phyloP scores from a whole-genome alignment of 2,113 vertebrate species.

The Pachypanchax playfairii region DNA sequence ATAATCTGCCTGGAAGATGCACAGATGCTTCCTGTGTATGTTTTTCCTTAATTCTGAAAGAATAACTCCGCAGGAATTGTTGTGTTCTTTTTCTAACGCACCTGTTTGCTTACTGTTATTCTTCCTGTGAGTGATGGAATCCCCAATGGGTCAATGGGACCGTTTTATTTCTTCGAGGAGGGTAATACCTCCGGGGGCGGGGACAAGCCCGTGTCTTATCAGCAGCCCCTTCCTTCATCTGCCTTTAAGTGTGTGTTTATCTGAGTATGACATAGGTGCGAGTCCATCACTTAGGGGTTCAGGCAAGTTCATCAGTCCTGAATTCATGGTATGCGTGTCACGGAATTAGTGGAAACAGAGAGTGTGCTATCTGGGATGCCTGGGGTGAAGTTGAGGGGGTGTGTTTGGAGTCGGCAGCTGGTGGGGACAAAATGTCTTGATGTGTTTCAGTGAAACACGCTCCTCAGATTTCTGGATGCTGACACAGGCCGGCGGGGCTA shows the following conservation, averaged over 20 bases:
- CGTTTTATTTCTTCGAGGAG: slow-evolving; percentile 15
- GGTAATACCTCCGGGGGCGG: slow-evolving; percentile 4
- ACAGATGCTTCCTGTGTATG: background rate
- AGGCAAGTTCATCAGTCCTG: slow-evolving; percentile 21
- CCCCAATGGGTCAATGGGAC: slow-evolving; percentile 12
- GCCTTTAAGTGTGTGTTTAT: slow-evolving; percentile 38
- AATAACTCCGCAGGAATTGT: background rate
- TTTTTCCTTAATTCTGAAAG: background rate
- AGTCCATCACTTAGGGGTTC: background rate
- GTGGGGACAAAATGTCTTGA: slow-evolving; percentile 73
- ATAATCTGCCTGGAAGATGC: background rate
- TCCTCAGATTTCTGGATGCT: slow-evolving; percentile 73
- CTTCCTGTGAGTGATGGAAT: slow-evolving; percentile 2
- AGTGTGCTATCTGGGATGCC: slow-evolving; percentile 29
- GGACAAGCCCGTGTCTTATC: slow-evolving; percentile 47
- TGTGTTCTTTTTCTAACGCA: slow-evolving; percentile 21
- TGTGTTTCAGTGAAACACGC: slow-evolving; percentile 46
- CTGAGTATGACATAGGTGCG: slow-evolving; percentile 13
- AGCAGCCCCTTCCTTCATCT: slow-evolving; percentile 34
- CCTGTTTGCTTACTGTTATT: slow-evolving; percentile 32
- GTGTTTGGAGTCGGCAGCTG: slow-evolving; percentile 67
- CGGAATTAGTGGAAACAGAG: slow-evolving; percentile 12
- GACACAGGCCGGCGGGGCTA: slow-evolving; percentile 37
- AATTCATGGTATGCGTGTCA: slow-evolving; percentile 12
- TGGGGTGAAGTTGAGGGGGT: slow-evolving; percentile 11